These are phyloP conservation scores for Empis livida DNA, from an alignment of 2,888 invertebrate genomes.

Conservation along the genomic window DNA sequence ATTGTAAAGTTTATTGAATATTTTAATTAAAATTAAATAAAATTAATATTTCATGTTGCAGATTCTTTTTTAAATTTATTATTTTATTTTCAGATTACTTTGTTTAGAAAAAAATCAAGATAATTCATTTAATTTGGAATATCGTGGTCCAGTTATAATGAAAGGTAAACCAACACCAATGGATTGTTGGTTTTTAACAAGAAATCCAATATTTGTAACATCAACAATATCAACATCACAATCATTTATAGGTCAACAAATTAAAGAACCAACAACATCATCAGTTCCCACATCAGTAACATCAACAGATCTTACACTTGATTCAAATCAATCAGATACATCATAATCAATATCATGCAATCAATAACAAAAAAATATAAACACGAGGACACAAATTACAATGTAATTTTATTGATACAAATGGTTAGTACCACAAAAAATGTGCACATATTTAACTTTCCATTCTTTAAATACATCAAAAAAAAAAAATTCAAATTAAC, in stretches of 20 bases:
- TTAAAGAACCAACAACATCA: neutral
- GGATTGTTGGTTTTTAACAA: slow-evolving; percentile 79
- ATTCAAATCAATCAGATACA: slow-evolving; percentile 4
- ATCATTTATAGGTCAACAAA: neutral
- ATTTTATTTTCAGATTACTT: slow-evolving; percentile 50
- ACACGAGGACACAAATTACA: neutral
- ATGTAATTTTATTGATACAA: neutral
- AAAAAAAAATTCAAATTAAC: too few species aligned
- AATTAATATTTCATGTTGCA: slow-evolving; percentile 35
- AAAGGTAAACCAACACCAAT: slow-evolving; percentile 89
- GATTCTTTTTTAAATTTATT: slow-evolving; percentile 38
- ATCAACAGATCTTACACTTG: neutral
- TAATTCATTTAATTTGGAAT: slow-evolving; percentile 69
- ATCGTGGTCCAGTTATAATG: slow-evolving; percentile 81
- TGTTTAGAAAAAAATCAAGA: slow-evolving; percentile 72
- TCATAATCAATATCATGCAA: slow-evolving; percentile 11
- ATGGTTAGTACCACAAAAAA: neutral
- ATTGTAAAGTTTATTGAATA: too few species aligned
- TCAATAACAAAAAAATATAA: neutral
- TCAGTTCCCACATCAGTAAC: neutral
- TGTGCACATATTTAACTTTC: too few species aligned
- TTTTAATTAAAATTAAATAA: too few species aligned
- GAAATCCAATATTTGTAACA: slow-evolving; percentile 13
- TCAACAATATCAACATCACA: neutral
- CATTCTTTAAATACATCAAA: too few species aligned